Evolutionary conservation across 2,113 vertebrate species (phyloP).

Genomic region (Fregata magnificens): DNA sequence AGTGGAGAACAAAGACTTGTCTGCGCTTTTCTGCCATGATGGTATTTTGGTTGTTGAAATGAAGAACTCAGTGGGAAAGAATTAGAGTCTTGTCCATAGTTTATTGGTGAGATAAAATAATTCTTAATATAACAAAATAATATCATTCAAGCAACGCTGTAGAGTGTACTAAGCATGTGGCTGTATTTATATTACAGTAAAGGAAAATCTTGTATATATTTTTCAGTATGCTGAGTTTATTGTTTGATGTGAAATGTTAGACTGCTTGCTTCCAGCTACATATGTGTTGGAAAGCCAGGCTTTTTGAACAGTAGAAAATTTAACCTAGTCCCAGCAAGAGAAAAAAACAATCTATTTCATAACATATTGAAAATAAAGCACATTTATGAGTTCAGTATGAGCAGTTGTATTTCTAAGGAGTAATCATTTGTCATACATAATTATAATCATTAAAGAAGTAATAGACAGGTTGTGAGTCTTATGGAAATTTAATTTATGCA

Average conservation of each 20-base stretch:
- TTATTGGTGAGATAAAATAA: not conserved
- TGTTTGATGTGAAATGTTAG: conserved; percentile 14
- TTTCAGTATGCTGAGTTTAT: conserved; percentile 8
- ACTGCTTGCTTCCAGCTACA: not conserved
- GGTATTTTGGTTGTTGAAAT: conserved; percentile 83
- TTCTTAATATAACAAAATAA: not conserved
- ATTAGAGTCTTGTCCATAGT: not conserved
- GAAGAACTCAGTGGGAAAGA: conserved; percentile 53
- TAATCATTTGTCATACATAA: not conserved
- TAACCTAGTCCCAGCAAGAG: not conserved
- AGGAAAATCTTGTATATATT: not conserved
- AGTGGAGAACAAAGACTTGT: conserved; percentile 74
- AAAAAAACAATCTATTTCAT: not conserved
- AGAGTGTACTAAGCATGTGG: not conserved
- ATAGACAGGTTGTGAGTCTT: not conserved
- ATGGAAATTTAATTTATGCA: not conserved
- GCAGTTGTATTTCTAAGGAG: not conserved
- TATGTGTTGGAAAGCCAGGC: not conserved
- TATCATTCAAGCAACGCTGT: not conserved
- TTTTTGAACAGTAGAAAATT: not conserved
- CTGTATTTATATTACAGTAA: conserved; percentile 17
- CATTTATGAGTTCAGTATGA: not conserved
- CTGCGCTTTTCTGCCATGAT: conserved; percentile 80
- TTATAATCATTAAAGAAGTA: not conserved
- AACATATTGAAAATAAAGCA: not conserved